phyloP scores from a whole-genome alignment of 2,888 invertebrate genomes.

The Nomada goodeniana region DNA sequence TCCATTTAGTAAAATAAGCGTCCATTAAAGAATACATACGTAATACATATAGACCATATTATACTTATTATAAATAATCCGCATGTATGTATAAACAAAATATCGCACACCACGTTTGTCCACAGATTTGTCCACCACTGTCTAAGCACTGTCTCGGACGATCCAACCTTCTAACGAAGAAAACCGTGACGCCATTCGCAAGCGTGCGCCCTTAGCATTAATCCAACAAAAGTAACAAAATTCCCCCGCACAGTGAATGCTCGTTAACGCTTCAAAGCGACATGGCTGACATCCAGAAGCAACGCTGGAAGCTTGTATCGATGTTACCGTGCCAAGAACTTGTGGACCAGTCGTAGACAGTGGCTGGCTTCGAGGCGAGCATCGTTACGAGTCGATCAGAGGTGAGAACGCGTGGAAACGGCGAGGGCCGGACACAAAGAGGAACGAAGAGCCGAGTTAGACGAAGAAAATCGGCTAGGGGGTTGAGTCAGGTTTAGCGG shows the following conservation, averaged over 20 bases:
- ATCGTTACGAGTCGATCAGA: slow-evolving; percentile 35
- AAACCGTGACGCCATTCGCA: too few relatives aligned
- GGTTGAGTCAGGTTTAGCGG: slow-evolving; percentile 43
- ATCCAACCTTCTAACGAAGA: too few relatives aligned
- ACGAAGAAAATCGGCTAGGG: neutral
- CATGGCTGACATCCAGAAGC: slow-evolving; percentile 9
- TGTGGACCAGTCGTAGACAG: slow-evolving; percentile 10
- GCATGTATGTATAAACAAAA: too few relatives aligned
- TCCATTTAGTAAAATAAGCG: too few relatives aligned
- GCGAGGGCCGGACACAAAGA: neutral
- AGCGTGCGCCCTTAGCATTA: too few relatives aligned
- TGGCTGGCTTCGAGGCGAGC: slow-evolving; percentile 12
- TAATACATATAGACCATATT: too few relatives aligned
- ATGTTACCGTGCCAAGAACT: slow-evolving; percentile 27
- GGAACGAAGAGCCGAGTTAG: slow-evolving; percentile 30
- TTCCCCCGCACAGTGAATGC: neutral
- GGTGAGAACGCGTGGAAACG: slow-evolving; percentile 17
- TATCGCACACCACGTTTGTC: too few relatives aligned
- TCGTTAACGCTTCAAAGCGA: slow-evolving; percentile 8
- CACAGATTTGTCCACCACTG: too few relatives aligned
- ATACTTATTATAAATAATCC: too few relatives aligned
- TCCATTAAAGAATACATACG: too few relatives aligned
- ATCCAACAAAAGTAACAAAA: neutral
- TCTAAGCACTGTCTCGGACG: too few relatives aligned
- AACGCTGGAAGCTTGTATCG: slow-evolving; percentile 17